A percentile compares a stretch with the other conserved stretches of the same genome.
Evolutionary conservation across 2,888 invertebrate genomes (phyloP).

Genomic region (Eurytoma adleriae): DNA sequence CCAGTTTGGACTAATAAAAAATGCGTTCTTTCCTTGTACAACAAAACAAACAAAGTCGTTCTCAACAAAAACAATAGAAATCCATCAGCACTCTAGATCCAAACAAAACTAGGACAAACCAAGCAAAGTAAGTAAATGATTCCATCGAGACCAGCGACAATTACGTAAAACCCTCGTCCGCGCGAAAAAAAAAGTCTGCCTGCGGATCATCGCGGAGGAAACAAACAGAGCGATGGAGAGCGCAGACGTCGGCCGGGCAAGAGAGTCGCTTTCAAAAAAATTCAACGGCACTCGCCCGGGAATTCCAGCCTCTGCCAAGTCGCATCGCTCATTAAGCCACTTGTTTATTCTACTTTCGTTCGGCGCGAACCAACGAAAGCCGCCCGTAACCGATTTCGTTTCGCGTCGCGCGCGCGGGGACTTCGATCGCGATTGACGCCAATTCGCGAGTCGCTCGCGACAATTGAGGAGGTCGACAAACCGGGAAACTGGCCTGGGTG

Average conservation of each 20-base stretch:
- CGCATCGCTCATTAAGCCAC: not conserved
- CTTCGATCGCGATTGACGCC: slow-evolving; percentile 4
- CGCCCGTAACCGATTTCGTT: slow-evolving; percentile 28
- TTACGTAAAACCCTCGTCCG: not conserved
- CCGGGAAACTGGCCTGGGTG: slow-evolving; percentile 28
- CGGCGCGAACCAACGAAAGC: not conserved
- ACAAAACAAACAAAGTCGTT: no score
- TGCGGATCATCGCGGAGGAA: no score
- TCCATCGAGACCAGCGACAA: no score
- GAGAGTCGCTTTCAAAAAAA: slow-evolving; percentile 17
- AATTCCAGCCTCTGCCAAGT: not conserved
- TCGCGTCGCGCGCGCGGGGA: not conserved
- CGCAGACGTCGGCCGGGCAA: not conserved
- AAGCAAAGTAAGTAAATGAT: no score
- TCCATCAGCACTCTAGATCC: no score
- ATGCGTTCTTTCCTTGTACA: no score
- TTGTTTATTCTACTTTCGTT: slow-evolving; percentile 37
- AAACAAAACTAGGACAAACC: no score
- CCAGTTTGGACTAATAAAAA: no score
- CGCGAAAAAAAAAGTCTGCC: not conserved
- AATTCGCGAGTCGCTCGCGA: not conserved
- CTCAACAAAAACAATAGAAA: no score
- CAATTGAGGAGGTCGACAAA: slow-evolving; percentile 48
- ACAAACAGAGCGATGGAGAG: no score
- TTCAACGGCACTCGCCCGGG: not conserved